These are phyloP conservation scores for Diaprepes abbreviatus DNA, from an alignment of 2,888 invertebrate species.

Conservation along the genomic window DNA sequence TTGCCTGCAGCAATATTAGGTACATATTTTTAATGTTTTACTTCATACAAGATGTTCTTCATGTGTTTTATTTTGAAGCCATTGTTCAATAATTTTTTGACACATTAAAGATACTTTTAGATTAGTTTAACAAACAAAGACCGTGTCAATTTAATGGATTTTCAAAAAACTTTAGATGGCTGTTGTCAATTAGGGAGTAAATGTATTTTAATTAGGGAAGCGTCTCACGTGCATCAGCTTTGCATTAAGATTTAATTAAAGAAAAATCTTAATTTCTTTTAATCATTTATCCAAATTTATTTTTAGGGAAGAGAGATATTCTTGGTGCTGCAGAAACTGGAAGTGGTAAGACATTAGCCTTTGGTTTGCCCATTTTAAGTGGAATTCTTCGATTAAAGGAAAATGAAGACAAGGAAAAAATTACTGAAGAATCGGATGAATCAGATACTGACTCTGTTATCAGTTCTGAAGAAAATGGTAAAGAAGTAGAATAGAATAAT, in stretches of 20 bases:
- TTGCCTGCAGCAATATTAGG: slow-evolving; percentile 90
- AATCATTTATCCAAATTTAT: slow-evolving; percentile 3
- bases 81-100: background rate
- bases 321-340: slow-evolving; percentile 99
- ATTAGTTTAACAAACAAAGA: no score
- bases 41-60: background rate
- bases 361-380: slow-evolving; percentile 92
- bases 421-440: slow-evolving; percentile 48
- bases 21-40: slow-evolving; percentile 53
- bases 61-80: no score
- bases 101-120: no score
- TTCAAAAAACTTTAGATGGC: no score
- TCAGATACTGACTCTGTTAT: background rate
- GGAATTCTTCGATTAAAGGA: slow-evolving; percentile 79
- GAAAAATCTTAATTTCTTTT: no score
- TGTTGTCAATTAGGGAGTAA: no score
- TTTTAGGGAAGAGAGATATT: slow-evolving; percentile 83
- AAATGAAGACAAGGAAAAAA: slow-evolving; percentile 55
- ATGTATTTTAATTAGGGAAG: no score
- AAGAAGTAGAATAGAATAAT: background rate
- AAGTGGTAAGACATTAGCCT: slow-evolving; percentile 98
- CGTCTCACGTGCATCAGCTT: no score
- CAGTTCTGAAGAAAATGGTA: slow-evolving; percentile 36
- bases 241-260: no score
- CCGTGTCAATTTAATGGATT: no score